Evolutionary conservation across 1,140 invertebrate species (phyloP), one percentile per base, ranked within the genome.

Genomic region (Drosophila sproati): DNA sequence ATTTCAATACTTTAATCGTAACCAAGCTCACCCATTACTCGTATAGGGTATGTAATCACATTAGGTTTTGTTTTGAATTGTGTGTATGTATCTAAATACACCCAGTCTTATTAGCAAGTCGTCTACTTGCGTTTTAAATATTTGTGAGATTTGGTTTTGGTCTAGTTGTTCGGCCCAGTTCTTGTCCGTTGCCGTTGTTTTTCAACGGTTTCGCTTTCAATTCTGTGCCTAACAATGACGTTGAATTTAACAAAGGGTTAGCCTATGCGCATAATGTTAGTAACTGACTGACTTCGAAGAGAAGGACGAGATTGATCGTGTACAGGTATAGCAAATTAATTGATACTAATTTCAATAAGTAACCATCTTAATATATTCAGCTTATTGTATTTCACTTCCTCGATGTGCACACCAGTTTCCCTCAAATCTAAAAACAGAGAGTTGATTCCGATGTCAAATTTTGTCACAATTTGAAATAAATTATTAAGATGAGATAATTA

Each of bases 121-220:
- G 20, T 29, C 5, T 48, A 28, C 29, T 29, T 3, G 12, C 20
- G 12, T 48, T 28, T 48, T 29, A 48, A 28, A 12, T 29, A 6
- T 28, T 48, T 48, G 28, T 29, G 54, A 2, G 51, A 34, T 37
- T 72, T 55, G 71, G 66, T 35, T 66, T 73, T 80, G 78, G 51
- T 80, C 61, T 78, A 68, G 48, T 80, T 78, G 31, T 68, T 81
- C 67, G 78, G 69, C 79, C 79, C 59, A 81, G 79, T 81, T 81
- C 79, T 81, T 77, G 54, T 43, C 39, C 39, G 39, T 43, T 43
- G 68, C 52, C 64, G 20, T 51, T 31, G 48, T 28, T 62, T 79
- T 77, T 73, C 39, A 59, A 66, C 48, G 60, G 77, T 66, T 80
- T 80, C 59, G 80, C 79, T 81, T 80, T 81, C 78, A 60, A 77